Conservation (phyloP, 1,140 invertebrate genomes). For the Gryllus bimaculatus region DNA sequence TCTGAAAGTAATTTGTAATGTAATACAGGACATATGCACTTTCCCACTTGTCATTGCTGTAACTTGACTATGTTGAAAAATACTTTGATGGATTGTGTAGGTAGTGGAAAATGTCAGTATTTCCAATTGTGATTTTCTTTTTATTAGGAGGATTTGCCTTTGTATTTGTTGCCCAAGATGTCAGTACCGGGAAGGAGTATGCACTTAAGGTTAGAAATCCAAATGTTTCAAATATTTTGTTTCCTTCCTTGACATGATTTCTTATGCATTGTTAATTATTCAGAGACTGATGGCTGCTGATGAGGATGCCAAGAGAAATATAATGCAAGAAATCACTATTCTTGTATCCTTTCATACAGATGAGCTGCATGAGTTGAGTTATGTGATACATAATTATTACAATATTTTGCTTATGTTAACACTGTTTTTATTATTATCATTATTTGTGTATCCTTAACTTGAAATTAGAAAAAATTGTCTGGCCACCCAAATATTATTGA, state of each 20-base stretch:
- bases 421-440: neutral
- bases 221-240: constrained; percentile 7
- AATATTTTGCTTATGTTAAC: neutral
- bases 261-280: constrained; percentile 23
- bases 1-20: too few species aligned
- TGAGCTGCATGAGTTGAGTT: neutral
- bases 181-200: constrained; percentile 76
- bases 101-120: neutral
- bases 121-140: neutral
- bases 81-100: neutral
- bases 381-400: neutral
- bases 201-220: constrained; percentile 60
- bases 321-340: constrained; percentile 69
- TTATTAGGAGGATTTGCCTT: constrained; percentile 82
- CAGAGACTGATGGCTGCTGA: constrained; percentile 67
- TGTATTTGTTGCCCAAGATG: constrained; percentile 87
- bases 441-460: too few species aligned
- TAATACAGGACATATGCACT: neutral
- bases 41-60: neutral
- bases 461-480: constrained; percentile 50
- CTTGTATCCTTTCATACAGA: constrained; percentile 34
- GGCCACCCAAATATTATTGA: constrained; percentile 74
- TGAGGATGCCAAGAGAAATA: constrained; percentile 64
- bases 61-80: neutral
- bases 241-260: constrained; percentile 11